A percentile compares a stretch with the other conserved stretches of the same genome.
These are phyloP conservation scores for Solen grandis DNA, from an alignment of 1,140 invertebrate genomes.

Conservation along the genomic window DNA sequence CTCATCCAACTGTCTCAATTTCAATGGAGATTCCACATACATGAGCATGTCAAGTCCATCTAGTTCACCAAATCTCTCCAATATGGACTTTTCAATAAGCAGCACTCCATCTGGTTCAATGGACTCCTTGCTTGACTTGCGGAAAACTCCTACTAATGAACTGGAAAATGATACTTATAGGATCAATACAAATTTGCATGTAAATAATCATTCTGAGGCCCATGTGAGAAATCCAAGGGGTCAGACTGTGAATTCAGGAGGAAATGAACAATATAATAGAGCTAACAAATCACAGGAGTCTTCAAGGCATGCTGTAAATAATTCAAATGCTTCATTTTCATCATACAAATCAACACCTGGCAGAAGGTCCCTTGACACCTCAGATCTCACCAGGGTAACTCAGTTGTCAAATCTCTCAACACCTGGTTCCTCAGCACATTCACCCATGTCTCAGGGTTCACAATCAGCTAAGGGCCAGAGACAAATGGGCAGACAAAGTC, in stretches of 20 bases:
- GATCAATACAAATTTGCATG: conserved; percentile 37
- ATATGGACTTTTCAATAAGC: conserved; percentile 61
- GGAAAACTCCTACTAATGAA: conserved; percentile 47
- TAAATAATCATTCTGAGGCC: no score
- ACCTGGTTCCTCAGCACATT: conserved; percentile 6
- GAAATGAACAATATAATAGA: neutral
- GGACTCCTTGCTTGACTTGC: conserved; percentile 60
- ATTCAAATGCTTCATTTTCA: neutral
- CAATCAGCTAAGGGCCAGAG: no score
- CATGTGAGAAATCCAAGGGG: neutral
- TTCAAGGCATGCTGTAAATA: neutral
- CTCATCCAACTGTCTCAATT: conserved; percentile 49
- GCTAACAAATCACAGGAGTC: no score
- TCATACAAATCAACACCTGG: conserved; percentile 32
- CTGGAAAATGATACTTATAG: conserved; percentile 50
- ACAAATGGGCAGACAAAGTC: conserved; percentile 34
- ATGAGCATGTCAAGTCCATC: conserved; percentile 71
- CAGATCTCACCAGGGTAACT: conserved; percentile 30
- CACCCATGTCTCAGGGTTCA: conserved; percentile 5
- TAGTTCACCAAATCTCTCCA: conserved; percentile 66
- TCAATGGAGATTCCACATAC: conserved; percentile 64
- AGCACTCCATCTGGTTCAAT: conserved; percentile 63
- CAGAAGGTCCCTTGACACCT: conserved; percentile 29
- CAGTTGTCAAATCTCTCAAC: conserved; percentile 29
- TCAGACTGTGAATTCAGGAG: neutral